Base-by-base conservation (phyloP, 2,888 invertebrate genomes). In the Lucinisca nassula region DNA sequence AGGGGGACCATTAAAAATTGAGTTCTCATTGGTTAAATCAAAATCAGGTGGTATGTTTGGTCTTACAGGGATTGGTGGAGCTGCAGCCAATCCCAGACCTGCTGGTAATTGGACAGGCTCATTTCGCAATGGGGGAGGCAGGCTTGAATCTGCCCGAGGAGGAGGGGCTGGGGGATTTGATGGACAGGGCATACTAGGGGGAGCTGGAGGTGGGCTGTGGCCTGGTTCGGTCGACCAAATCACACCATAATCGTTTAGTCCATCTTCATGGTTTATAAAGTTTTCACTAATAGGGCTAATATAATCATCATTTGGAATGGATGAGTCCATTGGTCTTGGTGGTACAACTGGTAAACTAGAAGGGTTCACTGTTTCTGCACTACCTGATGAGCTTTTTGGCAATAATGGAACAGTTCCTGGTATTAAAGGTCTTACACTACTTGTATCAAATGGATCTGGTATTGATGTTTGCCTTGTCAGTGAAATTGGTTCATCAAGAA, bases 391-490 rank as follows among this genome's bases (percentile, higher is more conserved):
- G n/a, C 72, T 79, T 78, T 67, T 45, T 79, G 81, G 78, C 67
- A 76, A 49, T 70, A 82, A 67, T 51, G 79, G 87, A 38, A 37
- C 51, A n/a, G 37, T 74, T 32, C 77, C 76, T 30, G 86, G 75
- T 61, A 92, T 82, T n/a, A 85, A 77, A 27, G 85, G 83, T n/a
- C 87, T 82, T 38, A 92, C 40, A 79, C 77, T 84, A 84, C 93
- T 92, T 6, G 93, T 92, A 77, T 93, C 92, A 90, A 94, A 94
- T 12, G 94, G 93, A 83, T 93, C 93, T 55, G 51, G 55, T 49
- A 82, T 58, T 27, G 37, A 38, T n/a, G 78, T 30, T 77, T 82
- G 49, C 10, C 55, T 6, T 32, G 67, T 67, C 30, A 91, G 90
- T 67, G 92, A 92, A 32, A 90, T 30, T 37, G 92, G 92, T 79